A percentile compares a stretch with the other conserved stretches of the same genome.
phyloP scores from a whole-genome alignment of 1,140 invertebrate species.

The Muscidifurax raptorellus region DNA sequence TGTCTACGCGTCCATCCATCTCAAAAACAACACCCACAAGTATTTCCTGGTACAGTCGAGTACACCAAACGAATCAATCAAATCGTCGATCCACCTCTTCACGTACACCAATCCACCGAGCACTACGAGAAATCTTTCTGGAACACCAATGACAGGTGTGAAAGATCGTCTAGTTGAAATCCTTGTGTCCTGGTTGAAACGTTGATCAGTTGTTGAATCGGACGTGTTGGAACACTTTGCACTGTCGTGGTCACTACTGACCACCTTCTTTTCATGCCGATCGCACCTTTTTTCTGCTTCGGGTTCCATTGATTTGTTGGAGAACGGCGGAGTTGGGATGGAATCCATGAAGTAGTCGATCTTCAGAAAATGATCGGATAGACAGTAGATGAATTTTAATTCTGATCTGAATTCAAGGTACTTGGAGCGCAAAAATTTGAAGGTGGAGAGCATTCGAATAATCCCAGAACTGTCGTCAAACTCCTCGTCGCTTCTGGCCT shows the following conservation, averaged over 20 bases:
- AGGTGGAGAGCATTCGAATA: not conserved
- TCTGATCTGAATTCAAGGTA: constrained; percentile 15
- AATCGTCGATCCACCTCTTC: not conserved
- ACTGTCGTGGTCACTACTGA: too few species aligned
- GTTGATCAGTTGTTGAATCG: too few species aligned
- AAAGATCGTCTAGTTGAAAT: too few species aligned
- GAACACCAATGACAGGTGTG: too few species aligned
- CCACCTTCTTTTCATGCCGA: too few species aligned
- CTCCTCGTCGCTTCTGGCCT: not conserved
- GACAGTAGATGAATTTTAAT: constrained; percentile 9
- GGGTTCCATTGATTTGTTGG: too few species aligned
- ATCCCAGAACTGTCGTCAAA: not conserved
- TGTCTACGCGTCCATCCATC: not conserved
- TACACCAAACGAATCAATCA: not conserved
- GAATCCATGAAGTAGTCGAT: not conserved
- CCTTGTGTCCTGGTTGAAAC: too few species aligned
- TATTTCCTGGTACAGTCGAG: constrained; percentile 9
- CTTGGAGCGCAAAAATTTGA: constrained; percentile 1
- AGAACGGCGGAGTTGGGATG: not conserved
- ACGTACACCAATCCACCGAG: not conserved
- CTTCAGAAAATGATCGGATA: constrained; percentile 7
- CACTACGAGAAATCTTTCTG: too few species aligned
- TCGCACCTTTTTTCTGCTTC: too few species aligned
- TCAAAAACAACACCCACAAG: not conserved
- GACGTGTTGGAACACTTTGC: too few species aligned